Percentiles rank a stretch among this genome's conserved stretches.
Conservation (phyloP, 30 jellyfish, hydroid and myxozoan genomes). For the Hydractinia echinata region DNA sequence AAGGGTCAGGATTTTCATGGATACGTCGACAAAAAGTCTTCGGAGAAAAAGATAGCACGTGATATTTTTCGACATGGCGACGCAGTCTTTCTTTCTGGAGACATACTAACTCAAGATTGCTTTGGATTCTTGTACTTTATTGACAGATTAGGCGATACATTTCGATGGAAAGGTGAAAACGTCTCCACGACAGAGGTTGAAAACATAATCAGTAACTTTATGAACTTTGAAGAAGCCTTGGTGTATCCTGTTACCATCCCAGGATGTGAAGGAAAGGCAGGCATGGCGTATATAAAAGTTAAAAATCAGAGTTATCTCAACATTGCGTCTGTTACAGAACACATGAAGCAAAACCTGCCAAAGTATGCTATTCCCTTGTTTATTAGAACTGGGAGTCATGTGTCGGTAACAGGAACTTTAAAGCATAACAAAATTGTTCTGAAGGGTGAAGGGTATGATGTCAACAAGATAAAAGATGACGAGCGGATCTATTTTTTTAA, state of each 20-base stretch:
- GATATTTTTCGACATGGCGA: conserved; percentile 70
- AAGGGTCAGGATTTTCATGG: conserved; percentile 68
- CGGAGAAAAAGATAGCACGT: conserved; percentile 59
- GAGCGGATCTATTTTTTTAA: conserved; percentile 11
- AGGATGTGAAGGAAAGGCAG: conserved; percentile 91
- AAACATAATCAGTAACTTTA: conserved; percentile 43
- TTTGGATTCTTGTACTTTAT: conserved; percentile 68
- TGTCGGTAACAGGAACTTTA: conserved; percentile 50
- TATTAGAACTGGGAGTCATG: conserved; percentile 35
- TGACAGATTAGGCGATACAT: conserved; percentile 92
- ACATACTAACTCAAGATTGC: conserved; percentile 62
- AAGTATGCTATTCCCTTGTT: conserved; percentile 68
- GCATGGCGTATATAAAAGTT: conserved; percentile 60
- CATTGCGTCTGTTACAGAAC: conserved; percentile 23
- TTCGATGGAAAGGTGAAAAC: conserved; percentile 97
- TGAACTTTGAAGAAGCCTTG: conserved; percentile 51
- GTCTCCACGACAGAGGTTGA: conserved; percentile 89
- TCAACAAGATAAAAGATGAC: conserved; percentile 41
- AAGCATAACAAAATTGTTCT: conserved; percentile 54
- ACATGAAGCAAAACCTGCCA: conserved; percentile 53
- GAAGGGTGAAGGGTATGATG: conserved; percentile 57
- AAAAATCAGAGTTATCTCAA: conserved; percentile 23
- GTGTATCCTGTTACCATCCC: conserved; percentile 85
- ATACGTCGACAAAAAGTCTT: conserved; percentile 48
- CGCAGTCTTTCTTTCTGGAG: conserved; percentile 67